Base-by-base conservation (phyloP, 2,888 invertebrate genomes). In the Byasa hedistus region DNA sequence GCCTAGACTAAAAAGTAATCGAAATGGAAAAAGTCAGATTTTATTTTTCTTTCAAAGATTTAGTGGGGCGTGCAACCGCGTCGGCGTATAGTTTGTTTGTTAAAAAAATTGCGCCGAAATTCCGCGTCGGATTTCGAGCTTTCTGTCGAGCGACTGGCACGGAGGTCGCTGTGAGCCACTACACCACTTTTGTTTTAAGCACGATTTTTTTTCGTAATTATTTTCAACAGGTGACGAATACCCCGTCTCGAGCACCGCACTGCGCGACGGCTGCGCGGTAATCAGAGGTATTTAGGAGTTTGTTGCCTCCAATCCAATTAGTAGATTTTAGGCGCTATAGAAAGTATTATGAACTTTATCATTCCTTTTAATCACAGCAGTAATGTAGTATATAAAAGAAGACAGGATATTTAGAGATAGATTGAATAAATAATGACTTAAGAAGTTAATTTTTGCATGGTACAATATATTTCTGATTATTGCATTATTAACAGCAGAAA, bases 141-240 rank as follows among this genome's bases (percentile, higher is more conserved):
- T 56, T 54, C 57, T 62, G 82, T 83, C 81, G 74, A 89, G 86
- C 83, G 84, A 79, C 80, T 82, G 83, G 83, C 85, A 87, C 86
- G 85, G 84, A 81, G 81, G 81, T 79, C 79, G 82, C 80, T 82
- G 84, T 83, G 76, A 81, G 62, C 54, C 59, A 84, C 83, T 70
- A 77, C 84, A 81, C 83, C 88, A 86, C 86, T 91, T 90, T 91
- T 91, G 89, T 91, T 90, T 87, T 87, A 61, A 79, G 83, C 79
- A 83, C 76, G 85, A 86, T 87, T 91, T 91, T 91, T 92, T 92
- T 92, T 91, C 89, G 92, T 92, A 92, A 92, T 92, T 92, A 92
- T 92, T 66, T 91, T 88, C 85, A 90, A 90, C 91, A 91, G 91
- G 91, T 91, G 91, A 91, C 91, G 91, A 89, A 89, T 87, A 86